Evolutionary conservation across 2,888 invertebrate species (phyloP), one percentile per base, ranked within the genome.

Genomic region (Formica aserva): DNA sequence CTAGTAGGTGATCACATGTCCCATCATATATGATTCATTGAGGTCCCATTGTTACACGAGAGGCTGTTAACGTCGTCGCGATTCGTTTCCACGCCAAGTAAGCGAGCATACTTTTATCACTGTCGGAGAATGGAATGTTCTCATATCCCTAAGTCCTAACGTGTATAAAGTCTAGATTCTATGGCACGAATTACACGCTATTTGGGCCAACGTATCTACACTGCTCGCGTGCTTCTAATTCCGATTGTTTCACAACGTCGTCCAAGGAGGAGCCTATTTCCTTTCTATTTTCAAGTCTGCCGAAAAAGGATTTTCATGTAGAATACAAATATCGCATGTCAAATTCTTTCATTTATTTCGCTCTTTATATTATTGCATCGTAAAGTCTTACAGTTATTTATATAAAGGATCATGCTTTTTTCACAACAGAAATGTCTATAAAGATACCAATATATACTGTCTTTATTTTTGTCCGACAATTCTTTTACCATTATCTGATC

Each of bases 21-120:
- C 32, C 71, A 41, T 80, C 78, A 60, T 57, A 13, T 9, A 35
- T 62, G 78, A 80, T 80, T 72, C 74, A 65, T 48, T 35, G 18
- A 32, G 60, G 32, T 80, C 48, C 35, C 45, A 60, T 71, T 78
- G 78, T 78, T 78, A 60, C 32, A 26, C 45, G 32, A 38, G 22
- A 69, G 71, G 32, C 29, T 29, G 72, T 13, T 60, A 29, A 11
- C 45, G 35, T 18, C 72, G 29, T 29, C 26, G 76, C 72, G 72
- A 72, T 26, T 48, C 72, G 45, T 22, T 60, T 72, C 26, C 72
- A 35, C 60, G 71, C 77, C 77, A 71, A 78, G 71, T 60, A 57
- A 35, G 72, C 45, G 57, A 72, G 26, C 60, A 35, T 62, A 72
- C 72, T 80, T 80, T 80, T 80, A 80, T 80, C 78, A 80, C 78